These are phyloP conservation scores for Hydropotes inermis DNA, from an alignment of 2,113 vertebrate species.

Conservation along the genomic window DNA sequence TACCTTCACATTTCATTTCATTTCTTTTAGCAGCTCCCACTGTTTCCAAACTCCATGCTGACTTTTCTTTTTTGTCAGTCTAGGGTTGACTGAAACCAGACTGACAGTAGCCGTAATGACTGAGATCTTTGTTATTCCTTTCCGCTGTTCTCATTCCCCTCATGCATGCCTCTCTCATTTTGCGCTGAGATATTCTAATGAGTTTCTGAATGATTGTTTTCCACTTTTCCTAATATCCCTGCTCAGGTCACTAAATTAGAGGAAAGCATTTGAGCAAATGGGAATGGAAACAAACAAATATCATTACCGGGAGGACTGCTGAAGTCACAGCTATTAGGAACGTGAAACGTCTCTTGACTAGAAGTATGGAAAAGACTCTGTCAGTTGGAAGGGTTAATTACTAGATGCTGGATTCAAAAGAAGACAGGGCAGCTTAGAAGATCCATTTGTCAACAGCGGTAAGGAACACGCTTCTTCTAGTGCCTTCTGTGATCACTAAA, in stretches of 20 bases:
- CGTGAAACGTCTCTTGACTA: conserved; percentile 35
- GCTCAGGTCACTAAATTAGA: conserved; percentile 68
- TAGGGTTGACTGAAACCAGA: not conserved
- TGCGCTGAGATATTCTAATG: conserved; percentile 69
- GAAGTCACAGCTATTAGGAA: conserved; percentile 61
- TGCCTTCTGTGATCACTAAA: not conserved
- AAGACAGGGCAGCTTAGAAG: conserved; percentile 8
- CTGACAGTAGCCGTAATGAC: not conserved
- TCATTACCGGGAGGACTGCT: conserved; percentile 50
- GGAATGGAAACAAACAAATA: conserved; percentile 1
- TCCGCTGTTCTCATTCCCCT: conserved; percentile 33
- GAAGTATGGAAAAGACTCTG: conserved; percentile 44
- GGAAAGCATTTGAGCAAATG: conserved; percentile 42
- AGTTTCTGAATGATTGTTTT: conserved; percentile 75
- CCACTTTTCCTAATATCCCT: conserved; percentile 61
- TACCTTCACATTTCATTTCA: not conserved
- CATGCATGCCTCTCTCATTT: not conserved
- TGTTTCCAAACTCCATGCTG: not conserved
- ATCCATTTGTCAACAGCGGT: conserved; percentile 1
- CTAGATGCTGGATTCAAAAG: conserved; percentile 56
- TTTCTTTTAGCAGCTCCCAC: not conserved
- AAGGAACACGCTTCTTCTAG: not conserved
- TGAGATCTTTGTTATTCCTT: conserved; percentile 56
- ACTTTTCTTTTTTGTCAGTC: not conserved
- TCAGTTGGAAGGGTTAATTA: conserved; percentile 73